Base-by-base conservation (phyloP, 1,140 invertebrate genomes). In the Drosophila setifemur region DNA sequence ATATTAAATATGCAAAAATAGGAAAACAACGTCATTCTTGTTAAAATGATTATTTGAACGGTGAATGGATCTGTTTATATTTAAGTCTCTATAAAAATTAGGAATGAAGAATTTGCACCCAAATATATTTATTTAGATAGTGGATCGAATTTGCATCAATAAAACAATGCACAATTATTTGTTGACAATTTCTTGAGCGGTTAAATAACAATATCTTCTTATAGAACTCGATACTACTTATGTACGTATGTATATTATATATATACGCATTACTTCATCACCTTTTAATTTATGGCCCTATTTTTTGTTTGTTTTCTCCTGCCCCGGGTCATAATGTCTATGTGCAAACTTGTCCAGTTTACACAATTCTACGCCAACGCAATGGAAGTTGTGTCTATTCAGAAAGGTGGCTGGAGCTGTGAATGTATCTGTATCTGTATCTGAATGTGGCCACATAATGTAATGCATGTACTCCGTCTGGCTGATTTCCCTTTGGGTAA, bases 301-400 rank as follows among this genome's bases (percentile, higher is more conserved):
- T 61, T 61, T 63, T 47, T 28, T 44, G 19, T 61, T 1, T 8
- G 3, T 16, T 25, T 5, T 48, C 9, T 8, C 8, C 7, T 7
- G 11, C 1, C 7, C 8, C 8, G n/a, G 23, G 18, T 25, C 12
- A 29, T 11, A 11, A 8, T n/a, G 3, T n/a, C 8, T 14, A 25
- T 26, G 18, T 29, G 50, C 2, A 4, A 18, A 37, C 14, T 14
- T 18, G 8, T 37, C 3, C 33, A 26, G 33, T 14, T 48, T 39
- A 48, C 33, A 49, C 42, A 48, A 48, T 25, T 19, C 43, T 37
- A 39, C 42, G 58, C 57, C 57, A 64, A 64, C 60, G 61, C 42
- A 64, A 37, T 64, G 60, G 60, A 64, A 64, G 60, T 64, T 64
- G 61, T 64, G 61, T 39, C 57, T 64, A 40, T 64, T 64, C 33